These are phyloP conservation scores for Scleropages formosus DNA, from an alignment of 2,797 vertebrate species.

Conservation along the genomic window DNA sequence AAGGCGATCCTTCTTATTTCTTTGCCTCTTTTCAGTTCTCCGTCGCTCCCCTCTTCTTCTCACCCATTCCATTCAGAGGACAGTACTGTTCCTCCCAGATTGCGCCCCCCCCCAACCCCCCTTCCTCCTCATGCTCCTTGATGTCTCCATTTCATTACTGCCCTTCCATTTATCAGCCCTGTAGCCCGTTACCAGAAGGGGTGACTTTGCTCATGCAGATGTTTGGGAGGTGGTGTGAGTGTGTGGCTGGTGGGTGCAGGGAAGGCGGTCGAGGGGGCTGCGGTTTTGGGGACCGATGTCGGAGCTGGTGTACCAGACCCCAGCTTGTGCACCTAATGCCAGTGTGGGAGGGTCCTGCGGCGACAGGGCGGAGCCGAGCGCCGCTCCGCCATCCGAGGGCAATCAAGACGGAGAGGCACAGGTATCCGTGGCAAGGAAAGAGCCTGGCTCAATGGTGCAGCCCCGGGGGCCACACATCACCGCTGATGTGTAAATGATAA, in stretches of 20 bases:
- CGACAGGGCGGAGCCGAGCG: neutral
- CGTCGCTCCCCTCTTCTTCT: conserved; percentile 69
- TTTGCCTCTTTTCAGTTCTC: conserved; percentile 52
- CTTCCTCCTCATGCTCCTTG: conserved; percentile 88
- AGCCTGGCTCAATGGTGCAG: conserved; percentile 68
- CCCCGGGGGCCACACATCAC: conserved; percentile 70
- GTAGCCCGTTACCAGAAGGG: conserved; percentile 73
- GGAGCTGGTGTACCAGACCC: neutral
- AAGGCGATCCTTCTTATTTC: conserved; percentile 94
- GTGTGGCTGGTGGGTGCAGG: conserved; percentile 42
- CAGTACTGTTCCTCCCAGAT: conserved; percentile 58
- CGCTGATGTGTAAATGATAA: conserved; percentile 94
- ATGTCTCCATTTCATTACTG: conserved; percentile 99
- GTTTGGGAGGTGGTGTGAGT: conserved; percentile 42
- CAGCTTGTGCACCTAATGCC: neutral
- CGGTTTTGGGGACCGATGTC: neutral
- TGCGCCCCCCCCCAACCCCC: conserved; percentile 49
- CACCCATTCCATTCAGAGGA: conserved; percentile 66
- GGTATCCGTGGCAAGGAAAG: conserved; percentile 46
- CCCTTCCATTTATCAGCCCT: conserved; percentile 91
- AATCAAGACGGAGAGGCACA: conserved; percentile 62
- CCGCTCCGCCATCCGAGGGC: conserved; percentile 45
- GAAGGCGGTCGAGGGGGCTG: conserved; percentile 35
- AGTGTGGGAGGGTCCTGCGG: neutral
- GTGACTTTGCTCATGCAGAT: conserved; percentile 80